Conservation (phyloP, 2,797 vertebrate species). For the Falco peregrinus region DNA sequence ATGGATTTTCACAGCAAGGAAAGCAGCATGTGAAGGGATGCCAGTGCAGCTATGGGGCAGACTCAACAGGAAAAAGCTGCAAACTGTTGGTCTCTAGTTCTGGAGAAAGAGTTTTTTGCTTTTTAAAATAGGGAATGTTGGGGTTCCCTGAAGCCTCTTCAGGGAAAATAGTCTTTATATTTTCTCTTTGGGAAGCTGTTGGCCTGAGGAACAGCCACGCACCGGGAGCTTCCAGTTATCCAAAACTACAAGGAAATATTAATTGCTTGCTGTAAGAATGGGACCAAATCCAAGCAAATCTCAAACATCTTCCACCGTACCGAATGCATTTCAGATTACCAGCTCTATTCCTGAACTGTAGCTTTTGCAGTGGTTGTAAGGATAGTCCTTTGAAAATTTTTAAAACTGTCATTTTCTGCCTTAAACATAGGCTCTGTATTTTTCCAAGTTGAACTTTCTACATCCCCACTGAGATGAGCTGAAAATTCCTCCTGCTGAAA, state of each 20-base stretch:
- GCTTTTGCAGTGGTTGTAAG: neutral
- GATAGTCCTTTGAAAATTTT: neutral
- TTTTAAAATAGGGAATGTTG: neutral
- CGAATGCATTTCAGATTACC: neutral
- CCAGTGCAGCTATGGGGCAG: neutral
- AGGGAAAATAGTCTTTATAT: neutral
- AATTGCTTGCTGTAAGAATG: neutral
- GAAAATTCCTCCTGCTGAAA: neutral
- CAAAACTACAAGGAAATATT: neutral
- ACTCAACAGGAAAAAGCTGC: neutral
- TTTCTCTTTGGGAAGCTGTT: neutral
- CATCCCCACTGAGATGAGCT: neutral
- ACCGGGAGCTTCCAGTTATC: neutral
- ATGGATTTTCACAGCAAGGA: neutral
- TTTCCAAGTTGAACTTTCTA: neutral
- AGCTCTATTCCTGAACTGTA: neutral
- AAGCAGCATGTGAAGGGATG: neutral
- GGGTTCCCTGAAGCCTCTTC: neutral
- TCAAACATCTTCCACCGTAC: neutral
- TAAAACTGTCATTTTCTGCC: neutral
- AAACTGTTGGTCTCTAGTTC: neutral
- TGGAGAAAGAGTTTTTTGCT: neutral
- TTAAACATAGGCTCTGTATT: neutral
- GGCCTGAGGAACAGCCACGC: neutral
- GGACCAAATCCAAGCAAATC: neutral